These are phyloP conservation scores for Nipponia nippon DNA, from an alignment of 2,113 vertebrate genomes.

Conservation along the genomic window DNA sequence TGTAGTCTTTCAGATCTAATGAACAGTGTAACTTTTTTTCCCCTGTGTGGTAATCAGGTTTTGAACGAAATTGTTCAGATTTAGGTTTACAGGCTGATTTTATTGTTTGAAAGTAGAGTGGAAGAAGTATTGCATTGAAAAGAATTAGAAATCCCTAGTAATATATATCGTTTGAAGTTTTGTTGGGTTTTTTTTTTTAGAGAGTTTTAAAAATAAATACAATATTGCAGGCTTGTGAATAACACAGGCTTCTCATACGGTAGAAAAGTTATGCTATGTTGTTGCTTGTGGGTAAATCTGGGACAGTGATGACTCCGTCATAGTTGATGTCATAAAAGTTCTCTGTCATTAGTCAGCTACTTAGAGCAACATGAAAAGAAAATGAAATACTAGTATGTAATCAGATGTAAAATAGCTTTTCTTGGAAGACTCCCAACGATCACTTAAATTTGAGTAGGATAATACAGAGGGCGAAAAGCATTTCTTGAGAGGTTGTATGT, in stretches of 20 bases:
- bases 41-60: rapidly evolving
- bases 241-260: not conserved
- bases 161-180: not conserved
- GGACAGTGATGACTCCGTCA: not conserved
- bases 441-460: not conserved
- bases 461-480: not conserved
- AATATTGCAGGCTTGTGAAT: not conserved
- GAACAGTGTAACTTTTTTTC: not conserved
- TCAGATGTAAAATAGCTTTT: not conserved
- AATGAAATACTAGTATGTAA: not conserved
- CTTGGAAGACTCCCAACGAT: not conserved
- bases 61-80: not conserved
- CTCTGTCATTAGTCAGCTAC: not conserved
- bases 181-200: not conserved
- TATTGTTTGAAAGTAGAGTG: not conserved
- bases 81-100: not conserved
- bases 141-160: not conserved
- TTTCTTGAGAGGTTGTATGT: not conserved
- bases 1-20: not conserved
- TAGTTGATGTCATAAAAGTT: not conserved
- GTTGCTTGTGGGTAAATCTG: not conserved
- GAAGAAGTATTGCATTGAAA: not conserved
- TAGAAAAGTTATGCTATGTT: not conserved
- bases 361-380: not conserved
- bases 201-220: not conserved